Evolutionary conservation across 2,888 invertebrate species (phyloP).

Genomic region (Eueremaeus valkanovi): DNA sequence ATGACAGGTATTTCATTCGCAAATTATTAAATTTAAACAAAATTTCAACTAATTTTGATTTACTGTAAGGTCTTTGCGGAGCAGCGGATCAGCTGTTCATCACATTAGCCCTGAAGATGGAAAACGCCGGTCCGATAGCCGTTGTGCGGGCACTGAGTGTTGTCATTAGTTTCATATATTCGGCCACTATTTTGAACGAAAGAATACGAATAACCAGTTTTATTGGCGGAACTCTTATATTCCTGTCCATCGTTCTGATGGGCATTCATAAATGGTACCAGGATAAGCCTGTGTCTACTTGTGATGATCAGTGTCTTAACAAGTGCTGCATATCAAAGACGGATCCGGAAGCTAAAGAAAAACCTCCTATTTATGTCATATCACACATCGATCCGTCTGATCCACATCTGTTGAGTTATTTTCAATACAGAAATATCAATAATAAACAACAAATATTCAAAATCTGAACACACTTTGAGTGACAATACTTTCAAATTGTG

Average conservation of each 20-base stretch:
- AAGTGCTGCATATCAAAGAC: too few relatives aligned
- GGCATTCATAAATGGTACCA: conserved; percentile 38
- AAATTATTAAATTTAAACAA: neutral
- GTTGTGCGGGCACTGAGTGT: conserved; percentile 39
- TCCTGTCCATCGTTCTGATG: conserved; percentile 36
- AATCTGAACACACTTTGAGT: too few relatives aligned
- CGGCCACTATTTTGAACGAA: conserved; percentile 38
- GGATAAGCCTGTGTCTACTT: too few relatives aligned
- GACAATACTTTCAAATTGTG: too few relatives aligned
- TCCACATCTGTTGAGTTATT: too few relatives aligned
- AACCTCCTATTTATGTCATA: too few relatives aligned
- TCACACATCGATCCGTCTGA: too few relatives aligned
- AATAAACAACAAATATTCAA: too few relatives aligned
- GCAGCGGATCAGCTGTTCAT: conserved; percentile 39
- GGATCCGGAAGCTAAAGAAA: too few relatives aligned
- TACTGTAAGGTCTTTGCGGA: conserved; percentile 11
- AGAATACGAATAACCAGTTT: conserved; percentile 27
- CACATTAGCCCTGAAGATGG: conserved; percentile 41
- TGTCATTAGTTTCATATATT: conserved; percentile 42
- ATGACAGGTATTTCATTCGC: conserved; percentile 11
- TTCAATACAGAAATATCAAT: too few relatives aligned
- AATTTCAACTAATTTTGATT: too few relatives aligned
- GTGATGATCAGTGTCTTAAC: too few relatives aligned
- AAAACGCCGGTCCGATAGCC: conserved; percentile 42
- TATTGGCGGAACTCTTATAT: conserved; percentile 39